Percentiles rank a stretch among this genome's conserved stretches.
Conservation (phyloP, 2,888 invertebrate genomes). For the Drosophila mimica region DNA sequence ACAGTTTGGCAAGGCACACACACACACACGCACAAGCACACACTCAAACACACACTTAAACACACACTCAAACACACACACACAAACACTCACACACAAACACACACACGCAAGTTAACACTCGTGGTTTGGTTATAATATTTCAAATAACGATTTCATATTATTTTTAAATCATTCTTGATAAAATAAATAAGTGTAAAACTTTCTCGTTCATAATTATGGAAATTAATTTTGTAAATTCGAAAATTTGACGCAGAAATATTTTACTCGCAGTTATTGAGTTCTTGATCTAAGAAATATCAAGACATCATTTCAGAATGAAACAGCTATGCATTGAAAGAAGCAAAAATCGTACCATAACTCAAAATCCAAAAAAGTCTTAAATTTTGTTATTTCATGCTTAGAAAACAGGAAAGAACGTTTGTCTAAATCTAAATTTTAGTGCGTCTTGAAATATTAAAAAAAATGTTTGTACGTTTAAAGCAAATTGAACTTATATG, state of each 20-base stretch:
- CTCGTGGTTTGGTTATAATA: neutral
- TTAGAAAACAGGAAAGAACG: neutral
- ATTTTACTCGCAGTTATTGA: neutral
- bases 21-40: neutral
- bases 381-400: neutral
- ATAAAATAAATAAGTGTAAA: neutral
- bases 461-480: neutral
- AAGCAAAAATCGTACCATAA: neutral
- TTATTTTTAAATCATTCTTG: neutral
- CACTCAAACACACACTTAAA: constrained; percentile 3
- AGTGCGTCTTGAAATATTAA: neutral
- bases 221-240: neutral
- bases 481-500: neutral
- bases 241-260: neutral
- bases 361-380: neutral
- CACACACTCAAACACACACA: constrained; percentile 2
- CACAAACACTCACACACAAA: neutral
- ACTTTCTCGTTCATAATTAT: neutral
- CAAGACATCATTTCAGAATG: too few relatives aligned
- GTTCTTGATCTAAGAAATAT: neutral
- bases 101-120: neutral
- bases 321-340: neutral
- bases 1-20: constrained; percentile 3
- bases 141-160: neutral
- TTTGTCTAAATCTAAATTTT: neutral